phyloP scores from a whole-genome alignment of 2,797 vertebrate species.

The Myotis daubentonii region DNA sequence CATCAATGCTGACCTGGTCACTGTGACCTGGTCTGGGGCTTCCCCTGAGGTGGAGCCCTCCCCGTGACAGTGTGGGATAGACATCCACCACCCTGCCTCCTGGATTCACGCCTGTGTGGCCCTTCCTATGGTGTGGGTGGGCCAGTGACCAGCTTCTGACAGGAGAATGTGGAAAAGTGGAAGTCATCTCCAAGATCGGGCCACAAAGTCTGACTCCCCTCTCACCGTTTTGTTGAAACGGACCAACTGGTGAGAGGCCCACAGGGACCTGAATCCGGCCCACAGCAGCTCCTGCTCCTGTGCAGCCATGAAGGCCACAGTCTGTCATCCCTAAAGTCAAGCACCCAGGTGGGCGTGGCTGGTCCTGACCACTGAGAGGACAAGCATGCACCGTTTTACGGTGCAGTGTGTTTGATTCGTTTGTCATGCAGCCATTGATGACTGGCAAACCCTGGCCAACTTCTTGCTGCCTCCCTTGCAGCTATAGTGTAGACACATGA shows the following conservation, averaged over 20 bases:
- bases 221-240: neutral
- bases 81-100: neutral
- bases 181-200: accelerated
- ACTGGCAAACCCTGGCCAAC: neutral
- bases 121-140: accelerated
- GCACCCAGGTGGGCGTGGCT: accelerated
- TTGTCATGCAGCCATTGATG: accelerated
- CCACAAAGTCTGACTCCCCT: neutral
- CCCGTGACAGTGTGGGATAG: neutral
- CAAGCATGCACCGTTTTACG: accelerated
- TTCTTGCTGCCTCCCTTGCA: neutral
- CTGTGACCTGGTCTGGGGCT: neutral
- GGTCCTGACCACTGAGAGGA: neutral
- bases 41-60: accelerated
- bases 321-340: accelerated
- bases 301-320: accelerated
- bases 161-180: neutral
- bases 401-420: accelerated
- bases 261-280: neutral
- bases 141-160: neutral
- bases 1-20: accelerated
- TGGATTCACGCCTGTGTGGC: accelerated
- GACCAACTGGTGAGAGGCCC: neutral
- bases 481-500: neutral
- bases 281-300: neutral